These are phyloP conservation scores for Cyanocitta stelleri DNA, from an alignment of 2,113 vertebrate species.

Conservation along the genomic window DNA sequence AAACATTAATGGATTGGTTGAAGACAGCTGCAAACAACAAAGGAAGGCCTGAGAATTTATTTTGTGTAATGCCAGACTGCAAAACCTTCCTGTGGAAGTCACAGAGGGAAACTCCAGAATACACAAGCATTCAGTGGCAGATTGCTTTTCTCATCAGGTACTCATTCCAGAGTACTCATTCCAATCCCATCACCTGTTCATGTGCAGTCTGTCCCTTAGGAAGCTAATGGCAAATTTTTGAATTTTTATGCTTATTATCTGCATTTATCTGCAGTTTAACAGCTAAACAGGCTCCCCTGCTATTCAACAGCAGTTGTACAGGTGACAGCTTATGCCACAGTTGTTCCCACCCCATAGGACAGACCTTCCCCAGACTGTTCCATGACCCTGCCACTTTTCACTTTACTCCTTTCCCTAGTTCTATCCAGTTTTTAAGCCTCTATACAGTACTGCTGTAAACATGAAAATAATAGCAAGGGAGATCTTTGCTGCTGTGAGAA, in stretches of 20 bases:
- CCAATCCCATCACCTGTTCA: neutral
- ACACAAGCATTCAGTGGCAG: neutral
- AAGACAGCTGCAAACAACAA: neutral
- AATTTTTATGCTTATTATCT: neutral
- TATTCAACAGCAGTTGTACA: neutral
- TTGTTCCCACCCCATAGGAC: rapidly evolving
- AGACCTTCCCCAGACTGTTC: neutral
- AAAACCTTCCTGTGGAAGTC: neutral
- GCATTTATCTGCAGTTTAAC: neutral
- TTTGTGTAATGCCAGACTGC: neutral
- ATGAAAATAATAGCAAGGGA: neutral
- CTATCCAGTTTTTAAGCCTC: neutral
- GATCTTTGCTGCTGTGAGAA: neutral
- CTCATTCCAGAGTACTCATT: neutral
- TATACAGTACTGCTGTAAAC: neutral
- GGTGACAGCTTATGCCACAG: neutral
- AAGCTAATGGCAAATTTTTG: neutral
- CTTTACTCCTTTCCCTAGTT: neutral
- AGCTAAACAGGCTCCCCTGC: neutral
- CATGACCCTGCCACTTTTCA: neutral
- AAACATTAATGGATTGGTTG: neutral
- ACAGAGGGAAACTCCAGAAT: neutral
- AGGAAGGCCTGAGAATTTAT: neutral
- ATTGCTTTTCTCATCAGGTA: neutral
- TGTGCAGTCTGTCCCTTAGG: neutral